Conservation (phyloP, 1,140 invertebrate genomes). For the Homarus americanus region DNA sequence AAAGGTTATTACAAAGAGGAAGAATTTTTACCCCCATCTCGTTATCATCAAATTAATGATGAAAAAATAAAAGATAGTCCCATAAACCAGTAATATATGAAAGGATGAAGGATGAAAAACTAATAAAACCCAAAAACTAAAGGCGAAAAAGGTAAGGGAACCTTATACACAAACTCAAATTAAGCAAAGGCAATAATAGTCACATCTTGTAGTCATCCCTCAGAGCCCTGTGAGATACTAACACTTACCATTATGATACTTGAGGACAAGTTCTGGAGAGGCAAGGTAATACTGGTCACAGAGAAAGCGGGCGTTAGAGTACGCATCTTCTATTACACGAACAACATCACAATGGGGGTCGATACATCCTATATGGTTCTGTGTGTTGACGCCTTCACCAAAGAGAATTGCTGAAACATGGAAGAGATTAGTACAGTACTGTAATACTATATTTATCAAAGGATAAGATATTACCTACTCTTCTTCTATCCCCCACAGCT, state of each 20-base stretch:
- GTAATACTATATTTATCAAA: not conserved
- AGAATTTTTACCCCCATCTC: no score
- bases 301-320: slow-evolving; percentile 97
- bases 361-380: slow-evolving; percentile 95
- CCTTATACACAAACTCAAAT: no score
- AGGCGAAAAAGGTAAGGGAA: no score
- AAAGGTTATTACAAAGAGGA: no score
- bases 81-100: no score
- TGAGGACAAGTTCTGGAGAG: slow-evolving; percentile 91
- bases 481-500: not conserved
- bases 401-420: slow-evolving; percentile 88
- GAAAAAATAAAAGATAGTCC: no score
- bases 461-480: not conserved
- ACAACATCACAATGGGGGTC: slow-evolving; percentile 95
- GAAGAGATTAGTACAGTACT: not conserved
- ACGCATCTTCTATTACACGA: slow-evolving; percentile 88
- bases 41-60: no score
- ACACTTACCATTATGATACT: slow-evolving; percentile 78
- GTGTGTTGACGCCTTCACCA: slow-evolving; percentile 83
- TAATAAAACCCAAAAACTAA: no score
- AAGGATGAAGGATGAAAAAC: no score
- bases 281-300: slow-evolving; percentile 98
- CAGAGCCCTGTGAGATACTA: no score
- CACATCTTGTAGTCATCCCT: no score
- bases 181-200: no score